Percentiles rank a stretch among this genome's conserved stretches.
These are phyloP conservation scores for Nemoura dubitans DNA, from an alignment of 2,888 invertebrate genomes.

Conservation along the genomic window DNA sequence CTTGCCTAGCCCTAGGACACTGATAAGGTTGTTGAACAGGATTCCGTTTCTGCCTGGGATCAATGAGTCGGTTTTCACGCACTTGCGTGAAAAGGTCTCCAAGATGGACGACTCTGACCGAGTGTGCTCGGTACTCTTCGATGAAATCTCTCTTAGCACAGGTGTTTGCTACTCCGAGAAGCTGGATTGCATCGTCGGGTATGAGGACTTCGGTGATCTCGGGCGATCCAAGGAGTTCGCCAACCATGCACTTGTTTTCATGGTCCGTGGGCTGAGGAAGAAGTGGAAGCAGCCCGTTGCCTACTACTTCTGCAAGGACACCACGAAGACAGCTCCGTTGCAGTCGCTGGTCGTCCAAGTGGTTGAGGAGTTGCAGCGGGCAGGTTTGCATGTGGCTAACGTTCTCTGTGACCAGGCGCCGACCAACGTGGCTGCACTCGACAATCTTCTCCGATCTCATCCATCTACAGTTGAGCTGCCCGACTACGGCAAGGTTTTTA, in stretches of 20 bases:
- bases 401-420: conserved; percentile 47
- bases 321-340: conserved; percentile 36
- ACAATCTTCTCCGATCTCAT: neutral
- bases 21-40: conserved; percentile 34
- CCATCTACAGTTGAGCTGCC: conserved; percentile 15
- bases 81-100: conserved; percentile 22
- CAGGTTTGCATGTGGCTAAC: conserved; percentile 44
- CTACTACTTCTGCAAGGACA: conserved; percentile 44
- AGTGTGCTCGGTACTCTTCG: conserved; percentile 38
- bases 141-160: conserved; percentile 42
- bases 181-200: conserved; percentile 43
- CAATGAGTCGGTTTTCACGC: conserved; percentile 30
- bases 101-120: conserved; percentile 35
- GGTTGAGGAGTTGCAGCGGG: conserved; percentile 32
- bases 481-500: conserved; percentile 30
- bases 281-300: conserved; percentile 46
- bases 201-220: conserved; percentile 43
- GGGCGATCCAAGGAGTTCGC: conserved; percentile 42
- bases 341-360: conserved; percentile 40
- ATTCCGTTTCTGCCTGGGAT: conserved; percentile 43
- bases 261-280: conserved; percentile 44
- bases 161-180: conserved; percentile 28
- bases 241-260: conserved; percentile 47
- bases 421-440: conserved; percentile 37
- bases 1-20: conserved; percentile 40